Conservation (phyloP, 2,888 invertebrate species). For the Drosophila diplacantha region DNA sequence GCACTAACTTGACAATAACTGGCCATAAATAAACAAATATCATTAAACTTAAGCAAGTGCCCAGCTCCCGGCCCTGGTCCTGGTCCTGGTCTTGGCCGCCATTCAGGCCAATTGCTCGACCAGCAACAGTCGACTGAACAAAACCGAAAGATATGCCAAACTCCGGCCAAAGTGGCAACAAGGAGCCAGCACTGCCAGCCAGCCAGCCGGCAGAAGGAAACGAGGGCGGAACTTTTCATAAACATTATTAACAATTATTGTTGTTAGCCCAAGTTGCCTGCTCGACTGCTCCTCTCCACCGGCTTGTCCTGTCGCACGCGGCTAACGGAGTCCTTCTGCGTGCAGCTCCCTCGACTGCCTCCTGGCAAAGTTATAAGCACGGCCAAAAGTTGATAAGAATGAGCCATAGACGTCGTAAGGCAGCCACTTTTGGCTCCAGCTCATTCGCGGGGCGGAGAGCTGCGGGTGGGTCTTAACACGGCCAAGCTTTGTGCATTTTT, state of each 20-base stretch:
- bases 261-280: constrained; percentile 65
- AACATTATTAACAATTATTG: constrained; percentile 74
- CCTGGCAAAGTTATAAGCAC: constrained; percentile 62
- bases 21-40: constrained; percentile 58
- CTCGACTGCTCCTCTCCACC: constrained; percentile 14
- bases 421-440: constrained; percentile 55
- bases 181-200: constrained; percentile 5
- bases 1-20: constrained; percentile 44
- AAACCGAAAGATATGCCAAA: constrained; percentile 64
- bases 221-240: constrained; percentile 67
- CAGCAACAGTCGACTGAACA: constrained; percentile 56
- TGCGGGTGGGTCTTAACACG: constrained; percentile 58
- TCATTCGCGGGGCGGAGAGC: constrained; percentile 8
- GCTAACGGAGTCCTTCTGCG: constrained; percentile 35
- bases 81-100: constrained; percentile 27
- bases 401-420: constrained; percentile 70
- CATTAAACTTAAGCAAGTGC: constrained; percentile 58
- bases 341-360: constrained; percentile 55
- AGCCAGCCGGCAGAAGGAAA: constrained; percentile 14
- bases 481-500: constrained; percentile 68
- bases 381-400: constrained; percentile 69
- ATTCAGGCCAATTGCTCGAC: constrained; percentile 64
- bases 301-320: constrained; percentile 42
- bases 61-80: constrained; percentile 10
- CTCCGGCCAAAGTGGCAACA: constrained; percentile 44